These are phyloP conservation scores for Sipha maydis DNA, from an alignment of 2,888 invertebrate genomes.

Conservation along the genomic window DNA sequence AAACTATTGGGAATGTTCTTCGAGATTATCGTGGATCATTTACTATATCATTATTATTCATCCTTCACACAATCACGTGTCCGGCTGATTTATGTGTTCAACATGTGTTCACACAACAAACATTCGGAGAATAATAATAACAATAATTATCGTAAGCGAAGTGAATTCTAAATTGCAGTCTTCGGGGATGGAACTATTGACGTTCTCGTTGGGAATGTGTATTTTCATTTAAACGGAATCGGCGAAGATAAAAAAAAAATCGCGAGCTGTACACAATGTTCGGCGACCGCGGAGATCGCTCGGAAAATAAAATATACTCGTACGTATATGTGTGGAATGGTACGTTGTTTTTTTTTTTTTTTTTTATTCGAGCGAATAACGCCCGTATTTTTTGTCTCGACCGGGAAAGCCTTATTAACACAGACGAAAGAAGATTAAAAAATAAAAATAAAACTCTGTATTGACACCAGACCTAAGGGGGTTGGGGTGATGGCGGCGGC, in stretches of 20 bases:
- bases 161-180: conserved; percentile 21
- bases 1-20: conserved; percentile 39
- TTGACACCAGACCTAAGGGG: conserved; percentile 10
- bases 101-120: neutral
- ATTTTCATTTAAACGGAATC: conserved; percentile 17
- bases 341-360: conserved; percentile 21
- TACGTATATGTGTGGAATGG: conserved; percentile 37
- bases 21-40: neutral
- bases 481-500: neutral
- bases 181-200: conserved; percentile 13
- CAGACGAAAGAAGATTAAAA: conserved; percentile 47
- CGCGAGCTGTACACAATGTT: neutral
- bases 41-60: neutral
- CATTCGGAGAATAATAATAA: neutral
- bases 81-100: neutral
- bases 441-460: conserved; percentile 39
- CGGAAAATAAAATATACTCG: neutral
- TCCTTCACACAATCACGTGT: neutral
- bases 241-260: neutral
- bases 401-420: neutral
- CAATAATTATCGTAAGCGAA: conserved; percentile 9
- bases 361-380: conserved; percentile 12
- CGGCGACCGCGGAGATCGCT: neutral
- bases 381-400: conserved; percentile 8
- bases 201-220: conserved; percentile 46